A percentile compares a stretch with the other conserved stretches of the same genome.
Evolutionary conservation across 1,140 invertebrate genomes (phyloP).

Genomic region (Hyposmocoma kahamanoa): DNA sequence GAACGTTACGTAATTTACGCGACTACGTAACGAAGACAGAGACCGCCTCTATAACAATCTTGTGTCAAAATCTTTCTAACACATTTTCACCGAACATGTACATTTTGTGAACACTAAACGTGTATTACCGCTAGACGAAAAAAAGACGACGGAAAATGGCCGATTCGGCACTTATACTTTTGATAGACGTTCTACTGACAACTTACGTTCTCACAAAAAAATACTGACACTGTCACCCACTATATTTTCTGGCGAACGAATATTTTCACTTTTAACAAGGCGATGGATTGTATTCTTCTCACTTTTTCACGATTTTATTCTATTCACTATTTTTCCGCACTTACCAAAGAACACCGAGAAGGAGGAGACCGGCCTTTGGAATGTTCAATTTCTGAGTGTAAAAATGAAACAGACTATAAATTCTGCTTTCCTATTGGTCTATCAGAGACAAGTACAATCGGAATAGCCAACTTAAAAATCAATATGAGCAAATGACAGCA

Average conservation of each 20-base stretch:
- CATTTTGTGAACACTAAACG: slow-evolving; percentile 11
- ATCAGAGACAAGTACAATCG: slow-evolving; percentile 44
- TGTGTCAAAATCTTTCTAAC: slow-evolving; percentile 18
- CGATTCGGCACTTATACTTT: slow-evolving; percentile 39
- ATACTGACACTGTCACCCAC: slow-evolving; percentile 66
- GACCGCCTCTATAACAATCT: slow-evolving; percentile 20
- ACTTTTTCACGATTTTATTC: slow-evolving; percentile 68
- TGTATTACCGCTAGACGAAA: slow-evolving; percentile 24
- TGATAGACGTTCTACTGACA: slow-evolving; percentile 33
- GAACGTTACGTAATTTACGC: slow-evolving; percentile 62
- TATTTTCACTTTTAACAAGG: slow-evolving; percentile 46
- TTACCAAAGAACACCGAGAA: slow-evolving; percentile 79
- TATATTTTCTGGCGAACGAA: slow-evolving; percentile 25
- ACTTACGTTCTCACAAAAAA: slow-evolving; percentile 57
- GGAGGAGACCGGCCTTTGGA: slow-evolving; percentile 78
- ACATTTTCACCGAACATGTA: background rate
- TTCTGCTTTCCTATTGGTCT: slow-evolving; percentile 49
- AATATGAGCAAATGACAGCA: slow-evolving; percentile 40
- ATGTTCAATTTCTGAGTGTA: slow-evolving; percentile 77
- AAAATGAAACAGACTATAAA: slow-evolving; percentile 65
- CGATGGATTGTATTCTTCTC: slow-evolving; percentile 46
- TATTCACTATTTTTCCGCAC: slow-evolving; percentile 63
- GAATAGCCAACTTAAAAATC: slow-evolving; percentile 63
- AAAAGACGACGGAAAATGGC: slow-evolving; percentile 55
- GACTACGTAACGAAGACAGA: slow-evolving; percentile 53